Evolutionary conservation across 1,140 invertebrate genomes (phyloP), one percentile per base, ranked within the genome.

Genomic region (Cyclina sinensis): DNA sequence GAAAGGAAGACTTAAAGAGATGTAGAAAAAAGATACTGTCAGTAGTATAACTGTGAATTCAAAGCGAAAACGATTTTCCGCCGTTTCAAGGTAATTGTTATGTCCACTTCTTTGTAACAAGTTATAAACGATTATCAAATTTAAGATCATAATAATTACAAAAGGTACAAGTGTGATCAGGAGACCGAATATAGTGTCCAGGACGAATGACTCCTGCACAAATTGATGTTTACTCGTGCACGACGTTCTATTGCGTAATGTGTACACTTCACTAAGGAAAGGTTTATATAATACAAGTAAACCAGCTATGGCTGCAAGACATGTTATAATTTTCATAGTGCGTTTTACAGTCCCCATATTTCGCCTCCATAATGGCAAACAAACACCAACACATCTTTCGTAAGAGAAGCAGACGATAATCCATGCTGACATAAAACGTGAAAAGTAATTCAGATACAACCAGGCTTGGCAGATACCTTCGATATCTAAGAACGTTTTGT

Each of bases 371-470:
- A 93, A 62, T 1, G 93, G 92, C 80, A 93, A 91, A 70, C 93
- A 94, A 30, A 94, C 93, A 7, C 93, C 93, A 76, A 94, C 92
- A 91, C 94, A 95, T 7, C 94, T 54, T 86, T 95, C 94, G 54
- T 92, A 86, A 0, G 94, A 95, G 74, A 95, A 95, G 35, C 91
- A 90, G 1, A 94, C 94, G 14, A 95, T 89, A 46, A 95, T 62
- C 94, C 94, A 95, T 7, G 94, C 92, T 0, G 94, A 95, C 32
- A 94, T 51, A 85, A 95, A 95, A 5, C 94, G 90, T 18, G 87
- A 91, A 27, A 92, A 86, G 79, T 95, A 95, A 48, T 90, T 88
- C 0, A 94, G 48, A 82, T 93, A 95, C 9, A 93, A 43, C 9
- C 92, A 88, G 1, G 91, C 59, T 51, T 95, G 93, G 85, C 94